Evolutionary conservation across 2,113 vertebrate genomes (phyloP).

Genomic region (Marmota flaviventris): DNA sequence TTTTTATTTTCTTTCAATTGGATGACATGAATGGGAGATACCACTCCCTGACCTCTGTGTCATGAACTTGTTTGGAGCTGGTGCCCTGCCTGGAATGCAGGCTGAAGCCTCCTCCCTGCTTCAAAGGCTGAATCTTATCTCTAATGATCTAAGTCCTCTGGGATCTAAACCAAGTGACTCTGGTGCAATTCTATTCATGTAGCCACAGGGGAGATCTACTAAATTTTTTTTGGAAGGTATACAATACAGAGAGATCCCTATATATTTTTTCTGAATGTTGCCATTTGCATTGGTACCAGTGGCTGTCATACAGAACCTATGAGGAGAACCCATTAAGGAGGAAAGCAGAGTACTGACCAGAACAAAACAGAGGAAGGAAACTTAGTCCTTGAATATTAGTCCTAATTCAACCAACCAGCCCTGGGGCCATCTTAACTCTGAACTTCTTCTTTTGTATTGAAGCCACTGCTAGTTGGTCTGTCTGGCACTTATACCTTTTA

Average conservation of each 20-base stretch:
- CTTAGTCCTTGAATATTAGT: not conserved
- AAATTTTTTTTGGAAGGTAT: not conserved
- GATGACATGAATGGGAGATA: not conserved
- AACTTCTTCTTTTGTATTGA: not conserved
- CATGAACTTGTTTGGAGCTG: not conserved
- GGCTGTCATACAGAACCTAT: not conserved
- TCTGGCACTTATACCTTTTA: not conserved
- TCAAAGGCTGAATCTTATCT: fast-evolving
- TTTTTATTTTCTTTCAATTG: not conserved
- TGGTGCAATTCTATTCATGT: not conserved
- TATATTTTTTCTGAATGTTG: not conserved
- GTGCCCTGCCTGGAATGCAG: not conserved
- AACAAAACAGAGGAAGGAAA: not conserved
- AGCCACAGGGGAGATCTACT: not conserved
- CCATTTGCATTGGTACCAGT: not conserved
- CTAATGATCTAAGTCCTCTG: not conserved
- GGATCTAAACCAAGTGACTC: not conserved
- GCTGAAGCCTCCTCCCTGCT: not conserved
- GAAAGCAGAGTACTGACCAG: not conserved
- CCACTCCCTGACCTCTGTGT: not conserved
- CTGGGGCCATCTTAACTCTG: not conserved
- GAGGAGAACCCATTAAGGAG: not conserved
- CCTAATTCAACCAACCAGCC: not conserved
- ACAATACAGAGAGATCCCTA: not conserved
- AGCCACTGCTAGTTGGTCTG: not conserved